Evolutionary conservation across 2,797 vertebrate genomes (phyloP), one percentile per base, ranked within the genome.

Genomic region (Pseudomugil tenellus): DNA sequence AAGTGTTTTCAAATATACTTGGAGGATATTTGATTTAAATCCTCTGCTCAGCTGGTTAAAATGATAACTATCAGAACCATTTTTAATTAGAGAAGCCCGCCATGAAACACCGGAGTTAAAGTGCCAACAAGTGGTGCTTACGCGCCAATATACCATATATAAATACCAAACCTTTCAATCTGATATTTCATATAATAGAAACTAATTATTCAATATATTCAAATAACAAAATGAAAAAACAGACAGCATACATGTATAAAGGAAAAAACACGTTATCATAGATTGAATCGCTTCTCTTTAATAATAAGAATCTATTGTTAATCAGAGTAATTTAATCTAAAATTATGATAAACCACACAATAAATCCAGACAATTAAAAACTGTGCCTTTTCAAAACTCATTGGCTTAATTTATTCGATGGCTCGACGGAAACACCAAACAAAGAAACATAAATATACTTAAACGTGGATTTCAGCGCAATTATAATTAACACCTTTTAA

Each of bases 81-180:
- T 31, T 51, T 10, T 48, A 2, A 32, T 3, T 68, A 16, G 11
- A 43, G 17, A 37, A 57, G 49, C 4, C 31, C 39, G 28, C 1
- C 17, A 43, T 7, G 32, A 12, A 72, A 64, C 78, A 83, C 58
- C 72, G 84, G 80, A 67, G 64, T 72, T 70, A 26, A 12, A 34
- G 58, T 51, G 7, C 21, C 41, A 74, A 71, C 61, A 80, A 62
- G 17, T 49, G 32, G 19, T 2, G 4, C 11, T 17, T 85, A 83
- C 57, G 87, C 86, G 90, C 91, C 85, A 88, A 77, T 12, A 43
- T 12, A 21, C 74, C 41, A 76, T 58, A 55, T 49, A 3, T 28
- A 17, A 53, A 4, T 19, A 23, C 17, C 21, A 37, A 7, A 72
- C 16, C 7, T 26, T 14, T 62, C 0, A 17, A 3, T 5, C 13